Evolutionary conservation across 2,113 vertebrate species (phyloP), one percentile per base, ranked within the genome.

Genomic region (Pavo muticus): DNA sequence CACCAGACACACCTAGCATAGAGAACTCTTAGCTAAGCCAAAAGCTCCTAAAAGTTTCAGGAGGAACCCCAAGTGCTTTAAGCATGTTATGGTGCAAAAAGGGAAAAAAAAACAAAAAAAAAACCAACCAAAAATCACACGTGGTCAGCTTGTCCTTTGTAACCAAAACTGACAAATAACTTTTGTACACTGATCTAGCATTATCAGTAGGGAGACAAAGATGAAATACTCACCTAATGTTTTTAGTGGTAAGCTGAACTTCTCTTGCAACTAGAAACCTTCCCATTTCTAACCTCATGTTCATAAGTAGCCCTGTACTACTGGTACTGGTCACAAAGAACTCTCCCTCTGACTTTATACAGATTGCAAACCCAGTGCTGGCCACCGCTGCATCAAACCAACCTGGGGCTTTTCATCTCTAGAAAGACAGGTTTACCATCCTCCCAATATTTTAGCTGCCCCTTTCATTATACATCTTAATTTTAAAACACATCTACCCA

Each of bases 171-270:
- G 25, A 13, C 9, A 69, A 57, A 14, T 48, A 29, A 7, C 20
- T 83, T 79, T 63, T 37, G 27, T 85, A 7, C n/a, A 39, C 35
- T 35, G 18, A 61, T 59, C 7, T 45, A 71, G 50, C 76, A 23
- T 14, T 72, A 40, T 10, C 72, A 72, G 21, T 29, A 35, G 2
- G 19, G 24, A 59, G 50, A 54, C 72, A 77, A 84, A 39, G 12
- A 24, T 45, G 9, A 3, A 52, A 18, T 69, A 57, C 35, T 74
- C 0, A 0, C 7, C 11, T 86, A 45, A 30, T 42, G 0, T n/a
- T 76, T 69, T 87, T n/a, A 54, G 54, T 19, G 17, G 23, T 72
- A 79, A 23, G 11, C 23, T 75, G 15, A 19, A 39, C 10, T 77
- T 91, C 35, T 69, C 35, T 23, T 1, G 1, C 4, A 4, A 40